These are phyloP conservation scores for Allolobophora icterica DNA, from an alignment of 2,888 invertebrate species.

Conservation along the genomic window DNA sequence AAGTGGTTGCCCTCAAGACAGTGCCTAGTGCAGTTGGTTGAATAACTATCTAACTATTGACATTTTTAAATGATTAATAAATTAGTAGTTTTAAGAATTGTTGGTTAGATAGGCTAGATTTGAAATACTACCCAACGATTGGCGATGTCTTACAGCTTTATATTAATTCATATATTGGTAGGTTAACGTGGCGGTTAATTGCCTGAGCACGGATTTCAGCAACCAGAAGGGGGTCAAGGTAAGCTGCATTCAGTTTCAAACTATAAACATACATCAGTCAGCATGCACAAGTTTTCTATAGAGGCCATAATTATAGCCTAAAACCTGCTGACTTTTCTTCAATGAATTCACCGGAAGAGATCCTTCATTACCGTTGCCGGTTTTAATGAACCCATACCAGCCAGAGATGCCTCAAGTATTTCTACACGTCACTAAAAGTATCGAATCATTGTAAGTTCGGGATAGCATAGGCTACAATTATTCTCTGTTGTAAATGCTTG, in stretches of 20 bases:
- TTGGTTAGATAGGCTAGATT: not conserved
- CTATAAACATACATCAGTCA: not conserved
- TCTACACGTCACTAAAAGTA: no score
- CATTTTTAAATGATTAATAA: not conserved
- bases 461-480: no score
- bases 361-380: not conserved
- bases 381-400: not conserved
- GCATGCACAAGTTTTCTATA: not conserved
- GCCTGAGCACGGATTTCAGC: conserved; percentile 98
- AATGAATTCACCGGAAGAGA: not conserved
- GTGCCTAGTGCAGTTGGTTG: no score
- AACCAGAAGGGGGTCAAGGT: conserved; percentile 99
- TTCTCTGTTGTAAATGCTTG: no score
- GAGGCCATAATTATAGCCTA: not conserved
- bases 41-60: not conserved
- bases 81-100: not conserved
- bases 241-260: conserved; percentile 43
- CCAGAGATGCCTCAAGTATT: not conserved
- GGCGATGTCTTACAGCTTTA: not conserved
- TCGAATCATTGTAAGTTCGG: no score
- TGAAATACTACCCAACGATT: not conserved
- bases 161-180: conserved; percentile 66
- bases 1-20: no score
- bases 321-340: no score
- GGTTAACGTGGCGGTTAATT: conserved; percentile 98